Evolutionary conservation across 2,797 vertebrate species (phyloP).

Genomic region (Dendrocincla tyrannina): DNA sequence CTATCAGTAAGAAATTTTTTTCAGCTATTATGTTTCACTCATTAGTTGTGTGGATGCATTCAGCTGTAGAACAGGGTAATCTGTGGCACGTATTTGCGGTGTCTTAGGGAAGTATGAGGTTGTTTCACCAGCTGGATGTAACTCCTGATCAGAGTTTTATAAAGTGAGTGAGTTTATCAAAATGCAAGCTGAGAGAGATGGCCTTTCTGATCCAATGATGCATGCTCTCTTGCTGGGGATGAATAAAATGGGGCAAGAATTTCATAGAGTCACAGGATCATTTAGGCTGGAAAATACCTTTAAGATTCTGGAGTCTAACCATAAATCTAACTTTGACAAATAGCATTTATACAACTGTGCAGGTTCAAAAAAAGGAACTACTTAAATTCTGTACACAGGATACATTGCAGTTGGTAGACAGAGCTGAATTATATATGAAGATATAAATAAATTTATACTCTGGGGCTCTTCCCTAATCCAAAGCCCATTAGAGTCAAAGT

Average conservation of each 20-base stretch:
- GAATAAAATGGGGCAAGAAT: background rate
- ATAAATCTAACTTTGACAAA: background rate
- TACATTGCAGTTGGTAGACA: background rate
- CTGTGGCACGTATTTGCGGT: background rate
- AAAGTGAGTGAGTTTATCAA: background rate
- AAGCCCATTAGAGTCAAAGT: background rate
- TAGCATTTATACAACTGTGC: background rate
- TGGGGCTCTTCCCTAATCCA: background rate
- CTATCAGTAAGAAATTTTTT: background rate
- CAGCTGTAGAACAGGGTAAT: background rate
- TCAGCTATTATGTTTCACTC: background rate
- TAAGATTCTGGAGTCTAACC: background rate
- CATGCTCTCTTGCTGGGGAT: background rate
- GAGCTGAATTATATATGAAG: conserved; percentile 6
- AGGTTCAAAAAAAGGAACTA: background rate
- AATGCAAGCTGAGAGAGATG: background rate
- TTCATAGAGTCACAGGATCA: background rate
- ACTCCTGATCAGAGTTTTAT: background rate
- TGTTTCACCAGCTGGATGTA: background rate
- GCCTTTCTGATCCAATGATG: background rate
- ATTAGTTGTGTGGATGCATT: background rate
- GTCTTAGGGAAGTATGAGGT: background rate
- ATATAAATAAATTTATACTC: background rate
- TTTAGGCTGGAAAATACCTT: background rate
- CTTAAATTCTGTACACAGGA: background rate